These are phyloP conservation scores for Perca flavescens DNA, from an alignment of 2,113 vertebrate species.

Conservation along the genomic window DNA sequence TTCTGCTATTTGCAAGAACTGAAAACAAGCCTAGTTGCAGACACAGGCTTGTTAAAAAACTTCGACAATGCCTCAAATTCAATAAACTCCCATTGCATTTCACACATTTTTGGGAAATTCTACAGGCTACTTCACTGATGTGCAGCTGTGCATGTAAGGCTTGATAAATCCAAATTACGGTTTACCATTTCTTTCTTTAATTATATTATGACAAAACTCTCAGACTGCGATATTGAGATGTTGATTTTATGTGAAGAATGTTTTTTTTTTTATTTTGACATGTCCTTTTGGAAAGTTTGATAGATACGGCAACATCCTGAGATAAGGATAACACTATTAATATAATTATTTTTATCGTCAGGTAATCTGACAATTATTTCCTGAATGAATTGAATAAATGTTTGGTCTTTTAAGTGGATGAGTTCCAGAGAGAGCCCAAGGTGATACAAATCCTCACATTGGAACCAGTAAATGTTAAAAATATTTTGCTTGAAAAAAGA, in stretches of 20 bases:
- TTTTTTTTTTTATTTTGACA: not conserved
- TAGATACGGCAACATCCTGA: not conserved
- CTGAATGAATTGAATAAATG: no score
- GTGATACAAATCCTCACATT: no score
- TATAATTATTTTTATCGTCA: no score
- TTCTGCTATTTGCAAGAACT: not conserved
- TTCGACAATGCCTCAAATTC: constrained; percentile 32
- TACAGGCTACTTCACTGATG: not conserved
- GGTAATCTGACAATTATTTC: no score
- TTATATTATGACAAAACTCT: not conserved
- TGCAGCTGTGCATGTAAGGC: not conserved
- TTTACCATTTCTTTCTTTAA: not conserved
- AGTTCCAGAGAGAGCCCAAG: no score
- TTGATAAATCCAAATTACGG: no score
- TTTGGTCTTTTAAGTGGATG: no score
- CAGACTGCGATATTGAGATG: no score
- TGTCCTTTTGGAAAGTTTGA: not conserved
- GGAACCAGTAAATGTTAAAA: no score
- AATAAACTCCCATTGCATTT: constrained; percentile 41
- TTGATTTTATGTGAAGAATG: not conserved
- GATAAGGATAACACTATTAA: not conserved
- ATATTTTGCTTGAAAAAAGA: no score
- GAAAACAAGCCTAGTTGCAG: not conserved
- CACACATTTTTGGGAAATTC: constrained; percentile 39
- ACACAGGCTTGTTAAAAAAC: not conserved